Percentiles rank a stretch among this genome's conserved stretches.
Evolutionary conservation across 1,140 invertebrate species (phyloP).

Genomic region (Drosophila obscura): DNA sequence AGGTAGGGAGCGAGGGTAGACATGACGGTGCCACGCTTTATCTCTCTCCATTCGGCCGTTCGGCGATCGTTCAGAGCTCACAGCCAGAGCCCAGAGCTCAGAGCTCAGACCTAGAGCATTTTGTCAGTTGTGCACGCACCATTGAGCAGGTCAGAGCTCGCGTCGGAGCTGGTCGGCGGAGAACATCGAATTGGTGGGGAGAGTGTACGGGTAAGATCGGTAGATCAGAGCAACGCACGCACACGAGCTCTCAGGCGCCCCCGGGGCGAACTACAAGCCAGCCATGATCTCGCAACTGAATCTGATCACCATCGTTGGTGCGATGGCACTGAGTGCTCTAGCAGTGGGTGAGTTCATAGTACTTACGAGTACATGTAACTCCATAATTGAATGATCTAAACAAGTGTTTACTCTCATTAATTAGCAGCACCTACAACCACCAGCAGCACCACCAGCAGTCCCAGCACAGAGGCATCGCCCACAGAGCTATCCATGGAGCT

Average conservation of each 20-base stretch:
- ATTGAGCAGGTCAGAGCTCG: conserved; percentile 50
- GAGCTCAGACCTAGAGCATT: conserved; percentile 10
- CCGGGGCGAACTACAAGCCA: conserved; percentile 2
- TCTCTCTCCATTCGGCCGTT: not conserved
- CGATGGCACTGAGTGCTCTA: conserved; percentile 8
- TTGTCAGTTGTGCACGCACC: conserved; percentile 50
- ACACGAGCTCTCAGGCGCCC: conserved; percentile 29
- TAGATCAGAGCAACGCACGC: conserved; percentile 53
- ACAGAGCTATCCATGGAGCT: conserved; percentile 1
- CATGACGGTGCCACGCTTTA: conserved; percentile 31
- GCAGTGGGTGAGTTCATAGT: conserved; percentile 19
- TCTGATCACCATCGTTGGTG: conserved; percentile 11
- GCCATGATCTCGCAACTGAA: conserved; percentile 38
- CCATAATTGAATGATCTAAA: not conserved
- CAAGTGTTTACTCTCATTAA: not conserved
- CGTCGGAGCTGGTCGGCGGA: not conserved
- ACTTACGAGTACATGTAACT: not conserved
- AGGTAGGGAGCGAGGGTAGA: conserved; percentile 25
- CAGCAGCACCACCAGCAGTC: not conserved
- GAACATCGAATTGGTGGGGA: conserved; percentile 18
- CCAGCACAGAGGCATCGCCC: conserved; percentile 15
- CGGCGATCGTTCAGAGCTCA: conserved; percentile 12
- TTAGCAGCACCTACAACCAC: conserved; percentile 17
- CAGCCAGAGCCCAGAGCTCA: not conserved
- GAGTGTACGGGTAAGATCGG: conserved; percentile 8